Conservation (phyloP, 2,113 vertebrate species). For the Sapayoa aenigma region DNA sequence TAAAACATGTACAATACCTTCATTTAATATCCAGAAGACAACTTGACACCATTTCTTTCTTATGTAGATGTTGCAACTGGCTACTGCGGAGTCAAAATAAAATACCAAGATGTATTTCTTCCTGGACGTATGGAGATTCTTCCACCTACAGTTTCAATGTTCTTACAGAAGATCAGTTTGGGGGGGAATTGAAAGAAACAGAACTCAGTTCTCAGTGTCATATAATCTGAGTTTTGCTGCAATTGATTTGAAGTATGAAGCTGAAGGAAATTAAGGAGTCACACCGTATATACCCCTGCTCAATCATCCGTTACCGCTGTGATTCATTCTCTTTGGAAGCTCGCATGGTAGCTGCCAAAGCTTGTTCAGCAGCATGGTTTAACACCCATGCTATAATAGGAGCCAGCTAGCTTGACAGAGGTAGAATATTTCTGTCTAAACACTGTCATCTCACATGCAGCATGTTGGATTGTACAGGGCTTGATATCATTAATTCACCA, state of each 20-base stretch:
- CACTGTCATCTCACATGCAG: background rate
- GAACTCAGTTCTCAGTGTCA: background rate
- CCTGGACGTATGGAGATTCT: background rate
- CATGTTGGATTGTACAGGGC: background rate
- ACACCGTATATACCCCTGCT: background rate
- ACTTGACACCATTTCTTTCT: background rate
- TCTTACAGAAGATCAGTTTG: background rate
- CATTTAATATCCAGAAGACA: background rate
- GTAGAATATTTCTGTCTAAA: conserved; percentile 34
- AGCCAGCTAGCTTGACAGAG: background rate
- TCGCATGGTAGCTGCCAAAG: background rate
- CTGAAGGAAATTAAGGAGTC: background rate
- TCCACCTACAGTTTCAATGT: background rate
- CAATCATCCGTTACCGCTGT: background rate
- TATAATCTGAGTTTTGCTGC: background rate
- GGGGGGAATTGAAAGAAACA: background rate
- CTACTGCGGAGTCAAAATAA: background rate
- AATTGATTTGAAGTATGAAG: background rate
- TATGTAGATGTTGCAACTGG: background rate
- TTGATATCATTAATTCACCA: conserved; percentile 27
- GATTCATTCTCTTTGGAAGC: conserved; percentile 38
- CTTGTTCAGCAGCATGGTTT: background rate
- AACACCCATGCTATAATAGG: background rate
- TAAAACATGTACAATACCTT: background rate
- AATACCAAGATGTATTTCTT: background rate